These are phyloP conservation scores for Synergus umbraculus DNA, from an alignment of 2,888 invertebrate species.

Conservation along the genomic window DNA sequence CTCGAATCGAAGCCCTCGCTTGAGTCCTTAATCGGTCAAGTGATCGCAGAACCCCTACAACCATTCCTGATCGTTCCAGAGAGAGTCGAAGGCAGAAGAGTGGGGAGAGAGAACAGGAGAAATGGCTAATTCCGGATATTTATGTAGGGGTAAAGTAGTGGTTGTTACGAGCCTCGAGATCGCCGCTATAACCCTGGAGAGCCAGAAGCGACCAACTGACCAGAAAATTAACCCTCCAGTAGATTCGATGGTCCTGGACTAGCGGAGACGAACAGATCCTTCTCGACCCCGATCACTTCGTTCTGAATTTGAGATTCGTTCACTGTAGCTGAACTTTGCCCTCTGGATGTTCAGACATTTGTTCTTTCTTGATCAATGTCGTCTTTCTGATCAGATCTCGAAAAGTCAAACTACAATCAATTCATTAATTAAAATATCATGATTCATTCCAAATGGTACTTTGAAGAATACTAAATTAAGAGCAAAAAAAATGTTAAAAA, in stretches of 20 bases:
- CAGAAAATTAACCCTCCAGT: constrained; percentile 78
- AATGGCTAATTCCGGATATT: constrained; percentile 78
- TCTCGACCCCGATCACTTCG: constrained; percentile 59
- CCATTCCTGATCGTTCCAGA: constrained; percentile 48
- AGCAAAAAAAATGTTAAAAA: neutral
- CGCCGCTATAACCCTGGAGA: constrained; percentile 75
- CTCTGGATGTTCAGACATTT: neutral
- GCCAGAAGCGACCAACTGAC: constrained; percentile 78
- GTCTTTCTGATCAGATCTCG: neutral
- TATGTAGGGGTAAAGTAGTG: constrained; percentile 76
- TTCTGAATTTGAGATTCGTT: constrained; percentile 53
- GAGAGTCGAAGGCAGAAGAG: constrained; percentile 56
- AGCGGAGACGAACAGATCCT: constrained; percentile 62
- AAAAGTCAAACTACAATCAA: neutral
- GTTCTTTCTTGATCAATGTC: neutral
- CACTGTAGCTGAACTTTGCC: constrained; percentile 6
- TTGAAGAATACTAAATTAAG: neutral
- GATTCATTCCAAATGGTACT: neutral
- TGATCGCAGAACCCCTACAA: constrained; percentile 72
- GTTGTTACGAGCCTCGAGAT: constrained; percentile 76
- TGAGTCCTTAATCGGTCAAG: constrained; percentile 77
- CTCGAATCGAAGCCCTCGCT: constrained; percentile 68
- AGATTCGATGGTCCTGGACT: constrained; percentile 72
- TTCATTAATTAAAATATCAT: neutral
- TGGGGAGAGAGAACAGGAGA: constrained; percentile 70